Evolutionary conservation across 2,888 invertebrate genomes (phyloP), one percentile per base, ranked within the genome.

Genomic region (Congeria kusceri): DNA sequence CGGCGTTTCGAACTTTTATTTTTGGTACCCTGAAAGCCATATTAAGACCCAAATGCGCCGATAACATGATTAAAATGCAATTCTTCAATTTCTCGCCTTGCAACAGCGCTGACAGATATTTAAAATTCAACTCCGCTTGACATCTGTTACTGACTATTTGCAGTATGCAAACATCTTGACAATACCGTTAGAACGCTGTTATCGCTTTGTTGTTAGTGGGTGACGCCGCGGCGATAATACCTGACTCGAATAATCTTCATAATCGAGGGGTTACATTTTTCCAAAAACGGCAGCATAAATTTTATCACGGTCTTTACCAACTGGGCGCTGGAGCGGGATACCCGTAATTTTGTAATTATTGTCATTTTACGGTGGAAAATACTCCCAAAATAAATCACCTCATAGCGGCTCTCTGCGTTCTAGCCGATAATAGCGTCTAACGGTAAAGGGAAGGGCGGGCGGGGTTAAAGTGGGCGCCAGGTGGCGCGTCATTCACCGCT

Each of bases 301-400:
- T 65, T 65, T 70, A 76, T 76, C 70, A n/a, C 28, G 29, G 28
- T 58, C 58, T 64, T 65, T 28, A 66, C 66, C 70, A 61, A 27
- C 65, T 61, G 46, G 25, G 27, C 58, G 47, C 59, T 61, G 53
- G 44, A 53, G 53, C 39, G 59, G 59, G 62, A 65, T 67, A 71
- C 64, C 67, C 69, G 79, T 79, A 79, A 79, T 79, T 79, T 79
- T 58, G 56, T 73, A 57, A 74, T 79, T 71, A 79, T 74, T 63
- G 70, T 70, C 59, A 76, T 70, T 65, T 70, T 66, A 76, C 56
- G 25, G 65, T n/a, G 61, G 61, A 58, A 65, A 66, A 65, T 29
- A 28, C 53, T 70, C 68, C 61, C 49, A 62, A 70, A 76, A 70
- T 76, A 76, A 76, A 76, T 76, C 76, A 76, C 69, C 27, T 53